A percentile compares a stretch with the other conserved stretches of the same genome.
Conservation (phyloP, 2,797 vertebrate genomes). For the Hydrophis major region DNA sequence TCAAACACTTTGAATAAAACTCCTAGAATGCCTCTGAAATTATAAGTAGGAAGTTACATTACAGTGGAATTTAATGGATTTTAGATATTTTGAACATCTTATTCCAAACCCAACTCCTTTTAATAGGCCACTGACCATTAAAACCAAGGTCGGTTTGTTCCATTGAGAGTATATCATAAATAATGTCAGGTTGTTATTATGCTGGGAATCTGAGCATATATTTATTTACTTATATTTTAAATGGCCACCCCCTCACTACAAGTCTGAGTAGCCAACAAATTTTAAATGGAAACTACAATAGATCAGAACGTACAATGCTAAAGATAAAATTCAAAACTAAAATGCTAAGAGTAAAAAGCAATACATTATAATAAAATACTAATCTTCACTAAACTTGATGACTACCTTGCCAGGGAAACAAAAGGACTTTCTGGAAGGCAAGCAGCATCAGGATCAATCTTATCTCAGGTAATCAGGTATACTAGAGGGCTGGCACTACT, state of each 20-base stretch:
- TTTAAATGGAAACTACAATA: not conserved
- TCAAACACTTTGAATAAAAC: not conserved
- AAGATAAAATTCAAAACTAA: not conserved
- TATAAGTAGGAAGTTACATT: not conserved
- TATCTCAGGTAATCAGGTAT: not conserved
- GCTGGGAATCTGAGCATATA: not conserved
- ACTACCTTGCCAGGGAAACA: not conserved
- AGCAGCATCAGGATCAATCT: not conserved
- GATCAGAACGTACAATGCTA: not conserved
- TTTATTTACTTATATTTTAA: too few relatives aligned
- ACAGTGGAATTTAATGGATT: not conserved
- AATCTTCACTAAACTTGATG: not conserved
- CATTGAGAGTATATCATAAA: not conserved
- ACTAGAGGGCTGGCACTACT: not conserved
- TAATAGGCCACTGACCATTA: not conserved
- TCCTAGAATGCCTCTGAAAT: not conserved
- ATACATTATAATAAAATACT: not conserved
- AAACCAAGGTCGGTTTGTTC: not conserved
- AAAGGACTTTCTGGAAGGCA: not conserved
- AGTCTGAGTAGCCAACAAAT: not conserved
- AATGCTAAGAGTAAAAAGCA: not conserved
- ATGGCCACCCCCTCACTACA: not conserved
- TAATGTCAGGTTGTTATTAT: not conserved
- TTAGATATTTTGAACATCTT: not conserved
- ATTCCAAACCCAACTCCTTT: not conserved